phyloP scores from a whole-genome alignment of 2,888 invertebrate genomes.

The Steinernema carpocapsae region DNA sequence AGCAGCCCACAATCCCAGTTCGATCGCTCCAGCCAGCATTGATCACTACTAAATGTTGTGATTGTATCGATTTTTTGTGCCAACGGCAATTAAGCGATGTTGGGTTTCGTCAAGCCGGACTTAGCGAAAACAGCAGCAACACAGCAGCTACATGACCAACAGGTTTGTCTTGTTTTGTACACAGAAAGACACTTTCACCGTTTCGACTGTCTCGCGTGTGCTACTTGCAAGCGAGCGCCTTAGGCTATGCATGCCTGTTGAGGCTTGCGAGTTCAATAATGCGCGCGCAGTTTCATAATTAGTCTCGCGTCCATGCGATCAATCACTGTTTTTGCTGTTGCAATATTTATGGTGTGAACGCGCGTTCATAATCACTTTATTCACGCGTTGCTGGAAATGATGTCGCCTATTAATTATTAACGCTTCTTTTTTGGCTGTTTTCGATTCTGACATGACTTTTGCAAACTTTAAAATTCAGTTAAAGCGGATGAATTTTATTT shows the following conservation, averaged over 20 bases:
- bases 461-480: too few species aligned
- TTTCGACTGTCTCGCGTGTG: neutral
- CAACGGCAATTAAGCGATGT: slow-evolving; percentile 32
- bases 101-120: slow-evolving; percentile 6
- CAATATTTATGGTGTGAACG: too few species aligned
- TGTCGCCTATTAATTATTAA: too few species aligned
- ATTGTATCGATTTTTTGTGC: slow-evolving; percentile 34
- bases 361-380: too few species aligned
- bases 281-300: neutral
- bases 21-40: neutral
- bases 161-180: slow-evolving; percentile 28
- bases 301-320: too few species aligned
- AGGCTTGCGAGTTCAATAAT: neutral
- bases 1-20: neutral
- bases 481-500: too few species aligned
- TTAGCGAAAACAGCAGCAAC: neutral
- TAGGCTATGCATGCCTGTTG: neutral
- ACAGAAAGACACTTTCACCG: neutral
- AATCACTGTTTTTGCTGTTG: too few species aligned
- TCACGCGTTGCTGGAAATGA: too few species aligned
- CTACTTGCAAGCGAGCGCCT: neutral
- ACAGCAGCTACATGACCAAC: neutral
- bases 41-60: neutral
- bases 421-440: too few species aligned
- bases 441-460: too few species aligned